phyloP scores from a whole-genome alignment of 2,113 vertebrate species.

The Stercorarius parasiticus region DNA sequence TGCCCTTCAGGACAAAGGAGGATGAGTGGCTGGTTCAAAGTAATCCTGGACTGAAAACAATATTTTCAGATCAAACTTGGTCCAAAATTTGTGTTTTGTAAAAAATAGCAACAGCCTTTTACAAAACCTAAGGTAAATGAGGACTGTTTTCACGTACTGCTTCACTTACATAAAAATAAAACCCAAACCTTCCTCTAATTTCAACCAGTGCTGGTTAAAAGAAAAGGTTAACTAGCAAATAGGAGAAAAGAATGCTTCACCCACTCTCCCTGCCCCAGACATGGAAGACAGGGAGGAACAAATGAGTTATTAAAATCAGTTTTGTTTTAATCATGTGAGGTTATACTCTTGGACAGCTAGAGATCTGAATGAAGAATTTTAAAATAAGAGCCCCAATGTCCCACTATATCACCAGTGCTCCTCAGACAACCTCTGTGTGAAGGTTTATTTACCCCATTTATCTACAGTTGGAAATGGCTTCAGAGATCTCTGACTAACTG shows the following conservation, averaged over 20 bases:
- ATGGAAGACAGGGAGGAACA: not conserved
- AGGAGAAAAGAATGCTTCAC: not conserved
- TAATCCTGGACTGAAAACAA: not conserved
- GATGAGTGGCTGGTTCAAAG: not conserved
- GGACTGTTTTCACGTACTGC: not conserved
- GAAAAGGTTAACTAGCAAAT: not conserved
- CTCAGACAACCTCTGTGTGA: fast-evolving
- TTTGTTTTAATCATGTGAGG: not conserved
- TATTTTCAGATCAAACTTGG: not conserved
- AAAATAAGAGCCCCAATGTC: not conserved
- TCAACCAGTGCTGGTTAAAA: not conserved
- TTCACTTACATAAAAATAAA: not conserved
- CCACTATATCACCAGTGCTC: not conserved
- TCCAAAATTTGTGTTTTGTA: not conserved
- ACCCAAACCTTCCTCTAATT: not conserved
- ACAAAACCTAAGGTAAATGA: not conserved
- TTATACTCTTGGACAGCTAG: not conserved
- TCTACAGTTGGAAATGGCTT: not conserved
- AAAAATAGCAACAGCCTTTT: not conserved
- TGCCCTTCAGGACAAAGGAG: not conserved
- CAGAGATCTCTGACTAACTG: not conserved
- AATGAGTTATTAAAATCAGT: not conserved
- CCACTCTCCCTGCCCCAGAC: not conserved
- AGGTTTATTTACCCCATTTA: not conserved
- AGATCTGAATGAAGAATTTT: not conserved